A percentile compares a stretch with the other conserved stretches of the same genome.
phyloP scores from a whole-genome alignment of 2,113 vertebrate genomes.

The Planiliza haematocheilus region DNA sequence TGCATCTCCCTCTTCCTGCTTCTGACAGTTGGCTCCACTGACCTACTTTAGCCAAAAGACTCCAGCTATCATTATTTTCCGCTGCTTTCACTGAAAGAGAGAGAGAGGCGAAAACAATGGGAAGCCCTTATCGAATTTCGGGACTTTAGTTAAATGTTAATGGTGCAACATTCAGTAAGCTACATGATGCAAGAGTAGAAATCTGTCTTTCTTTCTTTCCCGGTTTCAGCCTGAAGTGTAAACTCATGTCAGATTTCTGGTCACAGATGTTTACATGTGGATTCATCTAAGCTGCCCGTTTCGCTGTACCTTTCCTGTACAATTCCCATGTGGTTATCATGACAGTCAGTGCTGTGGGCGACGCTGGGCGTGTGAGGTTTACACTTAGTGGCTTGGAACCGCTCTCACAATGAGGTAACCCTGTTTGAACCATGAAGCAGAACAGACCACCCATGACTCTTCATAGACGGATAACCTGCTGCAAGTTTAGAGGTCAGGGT shows the following conservation, averaged over 20 bases:
- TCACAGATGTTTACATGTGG: constrained; percentile 38
- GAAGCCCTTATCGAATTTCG: constrained; percentile 4
- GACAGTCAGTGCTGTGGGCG: constrained; percentile 47
- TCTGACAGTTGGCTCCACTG: constrained; percentile 73
- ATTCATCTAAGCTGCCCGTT: constrained; percentile 19
- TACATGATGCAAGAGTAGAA: constrained; percentile 35
- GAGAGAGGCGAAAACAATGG: background rate
- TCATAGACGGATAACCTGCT: constrained; percentile 13
- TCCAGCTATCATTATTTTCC: constrained; percentile 42
- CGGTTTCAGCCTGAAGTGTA: background rate
- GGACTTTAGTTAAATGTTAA: constrained; percentile 21
- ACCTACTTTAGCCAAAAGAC: constrained; percentile 76
- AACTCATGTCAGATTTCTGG: constrained; percentile 5
- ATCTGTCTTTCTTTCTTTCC: constrained; percentile 1
- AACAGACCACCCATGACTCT: constrained; percentile 61
- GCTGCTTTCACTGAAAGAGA: constrained; percentile 5
- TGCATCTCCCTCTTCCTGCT: constrained; percentile 55
- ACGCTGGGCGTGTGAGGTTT: constrained; percentile 59
- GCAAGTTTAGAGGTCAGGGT: background rate
- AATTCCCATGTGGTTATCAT: constrained; percentile 51
- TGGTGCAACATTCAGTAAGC: constrained; percentile 36
- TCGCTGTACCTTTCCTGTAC: constrained; percentile 39
- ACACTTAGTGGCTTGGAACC: constrained; percentile 64
- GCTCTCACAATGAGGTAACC: constrained; percentile 61
- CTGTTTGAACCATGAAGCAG: constrained; percentile 27